Evolutionary conservation across 2,797 vertebrate genomes (phyloP), one percentile per base, ranked within the genome.

Genomic region (Diceros bicornis): DNA sequence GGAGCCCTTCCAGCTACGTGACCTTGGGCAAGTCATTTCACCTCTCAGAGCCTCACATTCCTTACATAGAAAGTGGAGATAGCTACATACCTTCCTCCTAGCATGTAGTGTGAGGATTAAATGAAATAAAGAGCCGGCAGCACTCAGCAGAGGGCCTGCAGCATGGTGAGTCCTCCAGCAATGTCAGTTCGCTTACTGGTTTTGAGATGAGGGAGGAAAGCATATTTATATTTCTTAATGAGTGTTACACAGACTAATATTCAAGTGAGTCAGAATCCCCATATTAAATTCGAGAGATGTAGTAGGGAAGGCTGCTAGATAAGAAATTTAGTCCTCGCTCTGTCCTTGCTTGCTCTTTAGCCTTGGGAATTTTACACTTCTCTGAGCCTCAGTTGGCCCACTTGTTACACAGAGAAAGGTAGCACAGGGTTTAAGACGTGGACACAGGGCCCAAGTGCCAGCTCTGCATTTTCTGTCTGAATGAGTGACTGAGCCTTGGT

Each of bases 21-120:
- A 78, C 12, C 55, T 83, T 66, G 52, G 69, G 29, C 69, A 74
- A 94, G 47, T 79, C 77, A 62, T 77, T 93, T 95, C 41, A 32
- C 68, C 23, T 91, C 75, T 69, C 66, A 57, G 83, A 75, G 75
- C 41, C 64, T 88, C 32, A 14, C 32, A 61, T 86, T 44, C 78
- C 34, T 78, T 52, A 44, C 12, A 16, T 37, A 20, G 37, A 94
- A 79, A 57, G 5, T 14, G 21, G 71, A 71, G 21, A 27, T 8
- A 10, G 41, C 20, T 13, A 81, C 13, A 62, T 17, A 17, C 32
- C 23, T 75, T 74, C 32, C 52, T 25, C 16, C 37, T 21, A 16
- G 12, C 37, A 64, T 4, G 12, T 62, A 81, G 10, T 50, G 27
- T 50, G 27, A 96, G 1, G 21, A 52, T 77, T 34, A 57, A 78